phyloP scores from a whole-genome alignment of 2,113 vertebrate species.

The Cryptotis parvus region DNA sequence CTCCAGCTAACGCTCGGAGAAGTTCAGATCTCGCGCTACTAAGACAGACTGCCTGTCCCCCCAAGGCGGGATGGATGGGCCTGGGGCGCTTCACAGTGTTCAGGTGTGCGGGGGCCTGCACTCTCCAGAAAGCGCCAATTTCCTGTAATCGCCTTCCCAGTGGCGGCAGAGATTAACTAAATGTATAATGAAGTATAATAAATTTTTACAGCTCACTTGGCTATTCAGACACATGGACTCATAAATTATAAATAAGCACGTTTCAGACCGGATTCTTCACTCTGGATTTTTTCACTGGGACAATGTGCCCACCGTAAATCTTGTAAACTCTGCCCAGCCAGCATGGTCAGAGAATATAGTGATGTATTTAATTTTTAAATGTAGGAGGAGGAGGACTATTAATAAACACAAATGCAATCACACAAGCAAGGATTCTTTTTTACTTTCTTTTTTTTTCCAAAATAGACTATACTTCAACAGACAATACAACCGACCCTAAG shows the following conservation, averaged over 20 bases:
- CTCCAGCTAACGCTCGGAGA: background rate
- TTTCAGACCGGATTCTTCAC: conserved; percentile 47
- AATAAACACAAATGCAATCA: background rate
- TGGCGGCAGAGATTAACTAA: conserved; percentile 53
- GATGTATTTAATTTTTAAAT: conserved; percentile 53
- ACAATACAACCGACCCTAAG: background rate
- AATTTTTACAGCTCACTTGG: conserved; percentile 25
- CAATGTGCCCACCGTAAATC: conserved; percentile 13
- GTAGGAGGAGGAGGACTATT: background rate
- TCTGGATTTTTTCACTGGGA: conserved; percentile 40
- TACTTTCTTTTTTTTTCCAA: background rate
- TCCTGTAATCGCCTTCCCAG: conserved; percentile 23
- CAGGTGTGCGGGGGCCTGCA: background rate
- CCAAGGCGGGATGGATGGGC: background rate
- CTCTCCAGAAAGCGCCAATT: conserved; percentile 26
- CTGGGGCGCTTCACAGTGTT: background rate
- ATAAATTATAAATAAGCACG: conserved; percentile 31
- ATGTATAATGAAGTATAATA: conserved; percentile 3
- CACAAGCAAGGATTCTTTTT: background rate
- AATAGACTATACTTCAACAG: background rate
- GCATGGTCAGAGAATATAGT: conserved; percentile 38
- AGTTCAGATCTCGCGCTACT: background rate
- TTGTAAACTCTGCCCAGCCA: conserved; percentile 10
- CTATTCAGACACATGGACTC: conserved; percentile 47
- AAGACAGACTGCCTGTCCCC: background rate